Conservation (phyloP, 2,888 invertebrate species). For the Laothoe populi region DNA sequence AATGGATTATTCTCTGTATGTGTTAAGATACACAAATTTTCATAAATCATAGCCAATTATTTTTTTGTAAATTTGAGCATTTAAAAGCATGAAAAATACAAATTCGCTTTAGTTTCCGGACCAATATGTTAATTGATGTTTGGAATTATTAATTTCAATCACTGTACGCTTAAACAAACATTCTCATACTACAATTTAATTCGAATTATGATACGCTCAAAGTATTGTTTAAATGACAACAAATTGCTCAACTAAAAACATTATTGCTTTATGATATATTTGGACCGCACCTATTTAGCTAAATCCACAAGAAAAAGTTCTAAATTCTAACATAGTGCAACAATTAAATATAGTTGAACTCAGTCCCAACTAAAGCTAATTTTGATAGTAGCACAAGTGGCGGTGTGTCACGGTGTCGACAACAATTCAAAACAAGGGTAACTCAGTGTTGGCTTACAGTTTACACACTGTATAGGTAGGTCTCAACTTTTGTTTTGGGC, state of each 20-base stretch:
- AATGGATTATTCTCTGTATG: too few relatives aligned
- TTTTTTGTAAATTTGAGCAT: not conserved
- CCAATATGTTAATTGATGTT: not conserved
- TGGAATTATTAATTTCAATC: not conserved
- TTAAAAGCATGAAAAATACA: too few relatives aligned
- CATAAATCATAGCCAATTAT: too few relatives aligned
- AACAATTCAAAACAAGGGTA: not conserved
- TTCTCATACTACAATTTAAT: not conserved
- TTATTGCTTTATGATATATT: conserved; percentile 46
- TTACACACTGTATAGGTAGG: conserved; percentile 94
- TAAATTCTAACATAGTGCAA: not conserved
- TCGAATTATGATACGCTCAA: conserved; percentile 14
- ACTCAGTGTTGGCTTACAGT: conserved; percentile 11
- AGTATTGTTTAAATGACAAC: conserved; percentile 29
- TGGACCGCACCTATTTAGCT: not conserved
- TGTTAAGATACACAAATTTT: too few relatives aligned
- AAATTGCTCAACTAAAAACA: conserved; percentile 34
- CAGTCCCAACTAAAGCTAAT: not conserved
- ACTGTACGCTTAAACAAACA: not conserved
- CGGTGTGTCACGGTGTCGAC: conserved; percentile 1
- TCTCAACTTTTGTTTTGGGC: conserved; percentile 90
- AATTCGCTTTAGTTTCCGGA: not conserved
- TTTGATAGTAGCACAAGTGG: not conserved
- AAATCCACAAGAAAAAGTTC: not conserved
- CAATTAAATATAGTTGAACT: not conserved